These are phyloP conservation scores for Prosopocoilus inquinatus DNA, from an alignment of 2,888 invertebrate genomes.

Conservation along the genomic window DNA sequence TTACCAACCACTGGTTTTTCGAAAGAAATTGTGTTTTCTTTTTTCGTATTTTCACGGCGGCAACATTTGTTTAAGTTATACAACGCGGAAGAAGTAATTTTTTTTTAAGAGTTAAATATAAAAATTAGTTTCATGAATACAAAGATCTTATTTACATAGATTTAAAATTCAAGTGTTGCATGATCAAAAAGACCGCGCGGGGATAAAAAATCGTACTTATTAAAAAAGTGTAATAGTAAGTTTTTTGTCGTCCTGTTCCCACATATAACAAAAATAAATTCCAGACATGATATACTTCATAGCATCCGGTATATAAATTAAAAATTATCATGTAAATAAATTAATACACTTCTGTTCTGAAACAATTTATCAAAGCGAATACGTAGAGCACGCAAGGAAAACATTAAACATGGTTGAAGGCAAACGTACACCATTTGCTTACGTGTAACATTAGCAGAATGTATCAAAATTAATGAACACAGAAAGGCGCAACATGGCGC, in stretches of 20 bases:
- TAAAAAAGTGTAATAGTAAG: not conserved
- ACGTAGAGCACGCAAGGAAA: slow-evolving; percentile 10
- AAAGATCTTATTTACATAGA: not conserved
- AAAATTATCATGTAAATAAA: slow-evolving; percentile 15
- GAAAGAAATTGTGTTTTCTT: too few relatives aligned
- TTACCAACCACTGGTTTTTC: too few relatives aligned
- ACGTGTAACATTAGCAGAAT: slow-evolving; percentile 9
- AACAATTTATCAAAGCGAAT: slow-evolving; percentile 15
- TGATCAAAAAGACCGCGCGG: not conserved
- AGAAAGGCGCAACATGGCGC: slow-evolving; percentile 20
- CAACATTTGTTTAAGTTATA: too few relatives aligned
- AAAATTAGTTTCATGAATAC: too few relatives aligned
- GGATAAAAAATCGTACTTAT: not conserved
- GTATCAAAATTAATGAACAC: slow-evolving; percentile 17
- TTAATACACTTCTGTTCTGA: not conserved
- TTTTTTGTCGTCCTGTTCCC: not conserved
- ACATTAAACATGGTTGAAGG: slow-evolving; percentile 13
- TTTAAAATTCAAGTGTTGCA: slow-evolving; percentile 2
- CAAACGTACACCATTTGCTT: slow-evolving; percentile 4
- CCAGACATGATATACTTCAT: not conserved
- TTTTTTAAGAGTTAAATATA: too few relatives aligned
- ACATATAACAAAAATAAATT: slow-evolving; percentile 2
- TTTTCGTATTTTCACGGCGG: too few relatives aligned
- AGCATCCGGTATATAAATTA: slow-evolving; percentile 14
- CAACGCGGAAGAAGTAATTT: too few relatives aligned